A percentile compares a stretch with the other conserved stretches of the same genome.
Evolutionary conservation across 2,888 invertebrate species (phyloP).

Genomic region (Lobophora halterata): DNA sequence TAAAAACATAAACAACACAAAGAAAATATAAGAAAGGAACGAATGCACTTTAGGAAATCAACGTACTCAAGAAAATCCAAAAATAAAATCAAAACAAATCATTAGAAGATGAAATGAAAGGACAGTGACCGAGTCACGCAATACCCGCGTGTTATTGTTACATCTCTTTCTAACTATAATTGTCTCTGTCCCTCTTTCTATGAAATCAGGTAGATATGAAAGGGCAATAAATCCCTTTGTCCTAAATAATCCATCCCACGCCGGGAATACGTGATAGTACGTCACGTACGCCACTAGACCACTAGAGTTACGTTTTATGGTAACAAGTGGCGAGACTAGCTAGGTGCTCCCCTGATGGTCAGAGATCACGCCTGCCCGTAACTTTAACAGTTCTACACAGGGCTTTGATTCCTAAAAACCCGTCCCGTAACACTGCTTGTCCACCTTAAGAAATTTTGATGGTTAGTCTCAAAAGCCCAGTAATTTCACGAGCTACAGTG

Average conservation of each 20-base stretch:
- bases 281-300: constrained; percentile 25
- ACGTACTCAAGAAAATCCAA: constrained; percentile 5
- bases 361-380: too few species aligned
- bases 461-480: too few species aligned
- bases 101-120: constrained; percentile 14
- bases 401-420: too few species aligned
- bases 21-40: too few species aligned
- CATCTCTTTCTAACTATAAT: constrained; percentile 31
- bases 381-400: too few species aligned
- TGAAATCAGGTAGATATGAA: constrained; percentile 10
- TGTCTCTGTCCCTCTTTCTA: constrained; percentile 32
- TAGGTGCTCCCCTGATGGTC: too few species aligned
- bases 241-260: constrained; percentile 18
- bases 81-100: constrained; percentile 16
- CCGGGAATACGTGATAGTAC: constrained; percentile 16
- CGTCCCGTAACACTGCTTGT: too few species aligned
- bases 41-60: neutral
- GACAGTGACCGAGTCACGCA: constrained; percentile 29
- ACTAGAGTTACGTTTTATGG: neutral
- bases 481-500: too few species aligned
- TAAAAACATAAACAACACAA: too few species aligned
- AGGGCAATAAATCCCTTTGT: constrained; percentile 22
- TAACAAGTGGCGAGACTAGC: too few species aligned
- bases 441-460: too few species aligned
- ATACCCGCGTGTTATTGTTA: constrained; percentile 42